Evolutionary conservation across 2,113 vertebrate species (phyloP).

Genomic region (Sardina pilchardus): DNA sequence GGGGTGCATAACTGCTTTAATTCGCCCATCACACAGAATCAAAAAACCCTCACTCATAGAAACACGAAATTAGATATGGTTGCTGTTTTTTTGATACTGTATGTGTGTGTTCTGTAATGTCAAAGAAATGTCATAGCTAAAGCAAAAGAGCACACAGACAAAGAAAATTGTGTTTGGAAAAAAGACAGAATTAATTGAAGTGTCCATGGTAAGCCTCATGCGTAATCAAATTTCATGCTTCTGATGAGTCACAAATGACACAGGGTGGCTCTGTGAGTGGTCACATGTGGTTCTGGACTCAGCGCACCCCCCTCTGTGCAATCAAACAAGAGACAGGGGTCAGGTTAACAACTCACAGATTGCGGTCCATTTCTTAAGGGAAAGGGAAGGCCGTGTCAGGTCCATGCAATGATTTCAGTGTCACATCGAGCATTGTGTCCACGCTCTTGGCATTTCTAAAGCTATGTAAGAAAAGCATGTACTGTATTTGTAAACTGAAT

Average conservation of each 20-base stretch:
- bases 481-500: not conserved
- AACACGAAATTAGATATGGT: not conserved
- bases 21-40: too few species aligned
- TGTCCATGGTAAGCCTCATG: not conserved
- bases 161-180: not conserved
- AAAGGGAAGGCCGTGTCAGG: not conserved
- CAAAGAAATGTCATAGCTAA: not conserved
- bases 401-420: not conserved
- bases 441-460: not conserved
- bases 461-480: too few species aligned
- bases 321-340: not conserved
- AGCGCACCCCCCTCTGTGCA: not conserved
- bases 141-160: not conserved
- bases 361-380: not conserved
- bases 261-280: not conserved
- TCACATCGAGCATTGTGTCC: not conserved
- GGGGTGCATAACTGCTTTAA: too few species aligned
- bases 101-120: not conserved
- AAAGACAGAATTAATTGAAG: constrained; percentile 6
- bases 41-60: not conserved
- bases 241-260: not conserved
- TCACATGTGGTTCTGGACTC: not conserved
- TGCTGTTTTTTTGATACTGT: not conserved
- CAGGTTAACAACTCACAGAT: not conserved
- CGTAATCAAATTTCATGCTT: constrained; percentile 8